Evolutionary conservation across 1,140 invertebrate species (phyloP).

Genomic region (Aricia agestis): DNA sequence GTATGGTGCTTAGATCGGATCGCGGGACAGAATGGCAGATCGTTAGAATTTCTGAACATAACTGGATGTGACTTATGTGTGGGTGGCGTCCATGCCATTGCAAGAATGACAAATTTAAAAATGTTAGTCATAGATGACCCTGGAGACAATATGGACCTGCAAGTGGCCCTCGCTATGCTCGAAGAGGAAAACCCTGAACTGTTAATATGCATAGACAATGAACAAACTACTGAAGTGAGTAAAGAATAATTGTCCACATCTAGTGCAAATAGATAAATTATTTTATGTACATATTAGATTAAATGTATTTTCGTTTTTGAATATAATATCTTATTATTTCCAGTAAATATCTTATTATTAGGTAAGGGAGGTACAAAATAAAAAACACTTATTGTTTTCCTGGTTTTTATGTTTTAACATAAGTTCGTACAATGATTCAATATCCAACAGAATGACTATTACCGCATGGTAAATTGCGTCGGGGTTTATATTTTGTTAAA

Average conservation of each 20-base stretch:
- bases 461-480: constrained; percentile 13
- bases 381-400: constrained; percentile 37
- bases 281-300: not conserved
- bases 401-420: constrained; percentile 69
- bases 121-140: constrained; percentile 55
- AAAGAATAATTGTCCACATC: constrained; percentile 17
- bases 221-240: constrained; percentile 33
- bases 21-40: constrained; percentile 51
- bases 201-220: constrained; percentile 38
- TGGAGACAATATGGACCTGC: constrained; percentile 53
- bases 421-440: constrained; percentile 72
- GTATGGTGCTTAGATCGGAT: constrained; percentile 69
- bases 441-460: constrained; percentile 60
- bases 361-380: not conserved
- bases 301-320: not conserved
- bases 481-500: constrained; percentile 11
- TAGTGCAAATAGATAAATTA: no score
- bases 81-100: constrained; percentile 52
- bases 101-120: constrained; percentile 57
- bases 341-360: no score
- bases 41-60: constrained; percentile 65
- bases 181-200: constrained; percentile 59
- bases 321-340: not conserved
- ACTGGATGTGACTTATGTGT: constrained; percentile 55
- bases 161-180: constrained; percentile 56